Conservation (phyloP, 1,140 invertebrate genomes). For the Neodiprion pinetum region DNA sequence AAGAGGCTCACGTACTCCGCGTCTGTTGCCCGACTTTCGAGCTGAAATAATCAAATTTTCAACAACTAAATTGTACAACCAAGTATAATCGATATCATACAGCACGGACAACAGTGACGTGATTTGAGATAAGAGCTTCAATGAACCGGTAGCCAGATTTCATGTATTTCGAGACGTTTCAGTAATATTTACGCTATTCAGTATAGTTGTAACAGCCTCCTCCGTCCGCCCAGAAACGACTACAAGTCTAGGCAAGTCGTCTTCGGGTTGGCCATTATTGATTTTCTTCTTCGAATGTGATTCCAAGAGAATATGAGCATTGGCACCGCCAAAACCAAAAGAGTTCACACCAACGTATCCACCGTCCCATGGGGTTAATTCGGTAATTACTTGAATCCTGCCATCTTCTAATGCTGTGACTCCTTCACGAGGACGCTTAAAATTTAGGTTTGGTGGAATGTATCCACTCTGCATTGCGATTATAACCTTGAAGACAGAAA, state of each 20-base stretch:
- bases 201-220: constrained; percentile 72
- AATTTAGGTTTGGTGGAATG: constrained; percentile 80
- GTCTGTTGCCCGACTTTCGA: constrained; percentile 64
- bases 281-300: constrained; percentile 63
- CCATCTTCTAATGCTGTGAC: constrained; percentile 73
- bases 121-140: no score
- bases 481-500: constrained; percentile 62
- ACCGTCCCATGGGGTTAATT: constrained; percentile 69
- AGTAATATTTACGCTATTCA: constrained; percentile 66
- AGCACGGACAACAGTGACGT: no score
- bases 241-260: constrained; percentile 70
- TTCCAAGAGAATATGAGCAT: constrained; percentile 73
- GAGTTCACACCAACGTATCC: constrained; percentile 66
- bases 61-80: neutral
- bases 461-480: constrained; percentile 73
- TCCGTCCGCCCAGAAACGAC: constrained; percentile 73
- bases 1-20: constrained; percentile 64
- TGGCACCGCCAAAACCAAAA: constrained; percentile 72
- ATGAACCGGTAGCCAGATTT: no score
- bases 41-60: neutral
- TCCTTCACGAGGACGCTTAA: constrained; percentile 70
- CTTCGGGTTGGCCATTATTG: constrained; percentile 58
- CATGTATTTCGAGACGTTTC: neutral
- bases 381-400: constrained; percentile 67
- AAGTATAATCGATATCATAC: neutral